These are phyloP conservation scores for Poeciliopsis retropinna DNA, from an alignment of 2,113 vertebrate genomes.

Conservation along the genomic window DNA sequence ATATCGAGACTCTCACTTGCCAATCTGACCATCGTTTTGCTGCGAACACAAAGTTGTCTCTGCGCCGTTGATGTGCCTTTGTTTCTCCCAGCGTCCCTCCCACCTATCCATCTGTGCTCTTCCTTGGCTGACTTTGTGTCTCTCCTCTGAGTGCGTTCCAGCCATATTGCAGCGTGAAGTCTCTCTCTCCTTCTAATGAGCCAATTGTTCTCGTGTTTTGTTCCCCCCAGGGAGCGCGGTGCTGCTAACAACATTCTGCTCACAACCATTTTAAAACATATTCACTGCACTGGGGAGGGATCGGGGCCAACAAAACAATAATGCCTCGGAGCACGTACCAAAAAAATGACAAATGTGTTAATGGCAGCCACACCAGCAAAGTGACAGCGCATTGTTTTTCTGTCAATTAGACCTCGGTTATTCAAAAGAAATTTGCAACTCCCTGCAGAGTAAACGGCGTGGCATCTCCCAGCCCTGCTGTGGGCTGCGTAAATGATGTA, in stretches of 20 bases:
- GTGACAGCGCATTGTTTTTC: constrained; percentile 68
- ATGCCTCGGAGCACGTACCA: constrained; percentile 61
- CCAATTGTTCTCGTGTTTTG: constrained; percentile 72
- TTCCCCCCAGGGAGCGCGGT: constrained; percentile 58
- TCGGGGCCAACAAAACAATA: constrained; percentile 62
- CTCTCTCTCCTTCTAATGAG: constrained; percentile 73
- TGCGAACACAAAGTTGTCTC: constrained; percentile 30
- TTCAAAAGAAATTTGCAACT: constrained; percentile 74
- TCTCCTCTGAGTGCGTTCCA: constrained; percentile 62
- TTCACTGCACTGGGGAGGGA: constrained; percentile 64
- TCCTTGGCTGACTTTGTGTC: constrained; percentile 56
- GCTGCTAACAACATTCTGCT: constrained; percentile 73
- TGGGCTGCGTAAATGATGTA: constrained; percentile 57
- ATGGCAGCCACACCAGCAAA: constrained; percentile 56
- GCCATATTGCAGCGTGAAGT: constrained; percentile 67
- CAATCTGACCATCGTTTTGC: constrained; percentile 13
- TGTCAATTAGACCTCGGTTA: constrained; percentile 74
- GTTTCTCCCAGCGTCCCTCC: constrained; percentile 26
- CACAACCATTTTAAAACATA: constrained; percentile 72
- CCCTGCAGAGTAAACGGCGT: constrained; percentile 62
- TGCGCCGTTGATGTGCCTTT: constrained; percentile 23
- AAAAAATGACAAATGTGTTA: constrained; percentile 70
- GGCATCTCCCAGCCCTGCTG: constrained; percentile 49
- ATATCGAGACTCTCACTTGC: constrained; percentile 18
- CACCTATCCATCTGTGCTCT: constrained; percentile 61